Evolutionary conservation across 2,888 invertebrate genomes (phyloP), one percentile per base, ranked within the genome.

Genomic region (Eudasyphora cyanicolor): DNA sequence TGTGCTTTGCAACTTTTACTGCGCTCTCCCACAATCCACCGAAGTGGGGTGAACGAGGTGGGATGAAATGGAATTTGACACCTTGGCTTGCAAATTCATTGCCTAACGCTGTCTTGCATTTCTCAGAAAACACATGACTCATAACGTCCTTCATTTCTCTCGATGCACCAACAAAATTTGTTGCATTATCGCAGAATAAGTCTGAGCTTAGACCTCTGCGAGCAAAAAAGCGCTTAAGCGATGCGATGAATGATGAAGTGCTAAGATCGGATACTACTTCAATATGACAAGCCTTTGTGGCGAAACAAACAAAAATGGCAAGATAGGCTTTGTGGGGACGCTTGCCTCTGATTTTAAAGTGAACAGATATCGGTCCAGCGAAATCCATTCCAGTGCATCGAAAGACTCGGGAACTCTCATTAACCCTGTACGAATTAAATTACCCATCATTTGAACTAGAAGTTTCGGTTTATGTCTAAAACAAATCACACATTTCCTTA

Each of bases 11-110:
- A 10, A 21, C 27, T n/a, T 79, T 79, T 0, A 79, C 74, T 5
- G 57, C 74, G 17, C 38, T 69, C 21, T 79, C 79, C 74, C 74
- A 75, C 14, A 79, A 42, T 12, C 79, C 79, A 0, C 67, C 74
- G 27, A 79, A 79, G 17, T 76, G 76, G 3, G 79, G 79, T 0
- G 79, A 51, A 0, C 79, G 49, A 6, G 79, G 74, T 6, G 75
- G 79, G 2, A 79, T 75, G 60, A 75, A 74, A 2, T 29, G 17
- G 27, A 74, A 74, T 8, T 57, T 35, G n/a, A n/a, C n/a, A n/a
- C n/a, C n/a, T n/a, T n/a, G n/a, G n/a, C n/a, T n/a, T n/a, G n/a
- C n/a, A n/a, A n/a, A n/a, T n/a, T n/a, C n/a, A n/a, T n/a, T n/a
- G n/a, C n/a, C n/a, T n/a, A n/a, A n/a, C n/a, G n/a, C n/a, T n/a